A percentile compares a stretch with the other conserved stretches of the same genome.
Conservation (phyloP, 2,113 vertebrate species). For the Conger conger region DNA sequence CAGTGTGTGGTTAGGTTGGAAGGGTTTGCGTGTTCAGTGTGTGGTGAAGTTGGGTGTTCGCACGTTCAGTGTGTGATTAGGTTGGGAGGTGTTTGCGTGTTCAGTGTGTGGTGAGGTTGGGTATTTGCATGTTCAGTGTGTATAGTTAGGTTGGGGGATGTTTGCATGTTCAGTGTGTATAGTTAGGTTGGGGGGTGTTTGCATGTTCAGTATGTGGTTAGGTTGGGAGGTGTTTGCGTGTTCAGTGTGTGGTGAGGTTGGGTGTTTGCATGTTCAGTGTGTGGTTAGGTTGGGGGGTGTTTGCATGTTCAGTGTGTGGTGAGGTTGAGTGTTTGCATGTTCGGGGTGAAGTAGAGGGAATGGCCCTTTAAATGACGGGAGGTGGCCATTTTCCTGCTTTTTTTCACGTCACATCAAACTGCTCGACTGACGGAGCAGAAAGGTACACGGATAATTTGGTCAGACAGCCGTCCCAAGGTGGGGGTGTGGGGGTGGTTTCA, state of each 20-base stretch:
- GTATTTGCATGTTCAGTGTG: not conserved
- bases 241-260: not conserved
- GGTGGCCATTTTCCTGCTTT: not conserved
- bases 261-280: not conserved
- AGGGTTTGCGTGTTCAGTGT: too few relatives aligned
- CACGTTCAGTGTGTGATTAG: not conserved
- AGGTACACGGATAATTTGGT: constrained; percentile 33
- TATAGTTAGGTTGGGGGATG: not conserved
- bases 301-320: too few relatives aligned
- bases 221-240: too few relatives aligned
- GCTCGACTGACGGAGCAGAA: not conserved
- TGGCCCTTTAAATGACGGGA: not conserved
- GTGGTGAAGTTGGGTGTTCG: not conserved
- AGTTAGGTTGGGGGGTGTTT: not conserved
- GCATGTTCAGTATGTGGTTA: not conserved
- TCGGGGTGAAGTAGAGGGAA: too few relatives aligned
- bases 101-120: not conserved
- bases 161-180: too few relatives aligned
- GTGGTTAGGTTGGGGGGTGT: not conserved
- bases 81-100: too few relatives aligned
- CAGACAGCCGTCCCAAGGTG: constrained; percentile 36
- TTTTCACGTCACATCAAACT: not conserved
- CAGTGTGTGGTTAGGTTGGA: not conserved
- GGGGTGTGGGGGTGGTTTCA: constrained; percentile 14
- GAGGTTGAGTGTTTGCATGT: too few relatives aligned